Evolutionary conservation across 2,113 vertebrate genomes (phyloP).

Genomic region (Daboia siamensis): DNA sequence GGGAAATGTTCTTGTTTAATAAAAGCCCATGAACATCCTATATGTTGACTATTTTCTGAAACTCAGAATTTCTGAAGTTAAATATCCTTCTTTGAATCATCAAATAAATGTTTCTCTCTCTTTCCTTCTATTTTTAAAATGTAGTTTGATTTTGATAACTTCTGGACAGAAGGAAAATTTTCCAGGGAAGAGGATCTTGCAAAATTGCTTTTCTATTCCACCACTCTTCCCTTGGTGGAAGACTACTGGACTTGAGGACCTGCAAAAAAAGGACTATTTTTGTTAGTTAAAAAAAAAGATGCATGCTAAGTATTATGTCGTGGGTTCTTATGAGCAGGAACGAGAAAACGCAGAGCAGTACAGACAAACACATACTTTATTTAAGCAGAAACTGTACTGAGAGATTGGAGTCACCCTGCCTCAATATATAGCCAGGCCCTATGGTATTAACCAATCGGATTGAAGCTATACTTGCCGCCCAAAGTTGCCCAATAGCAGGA

Average conservation of each 20-base stretch:
- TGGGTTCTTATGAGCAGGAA: too few relatives aligned
- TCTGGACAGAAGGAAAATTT: neutral
- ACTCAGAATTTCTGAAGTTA: conserved; percentile 43
- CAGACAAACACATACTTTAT: too few relatives aligned
- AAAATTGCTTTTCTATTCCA: neutral
- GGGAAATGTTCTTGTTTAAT: conserved; percentile 37
- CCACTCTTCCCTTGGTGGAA: neutral
- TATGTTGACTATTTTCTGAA: conserved; percentile 45
- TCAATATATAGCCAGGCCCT: too few relatives aligned
- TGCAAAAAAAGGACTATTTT: neutral
- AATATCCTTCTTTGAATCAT: neutral
- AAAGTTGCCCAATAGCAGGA: too few relatives aligned
- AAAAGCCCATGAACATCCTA: conserved; percentile 63
- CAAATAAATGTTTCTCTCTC: conserved; percentile 47
- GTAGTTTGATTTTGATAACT: conserved; percentile 5
- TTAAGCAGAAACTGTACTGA: too few relatives aligned
- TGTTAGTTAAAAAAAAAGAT: neutral
- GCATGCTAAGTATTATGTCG: neutral
- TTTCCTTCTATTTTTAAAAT: conserved; percentile 54
- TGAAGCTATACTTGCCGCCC: too few relatives aligned
- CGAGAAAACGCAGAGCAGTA: too few relatives aligned
- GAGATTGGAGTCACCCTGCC: too few relatives aligned
- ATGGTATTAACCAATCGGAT: too few relatives aligned
- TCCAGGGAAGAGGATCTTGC: neutral
- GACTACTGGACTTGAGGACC: neutral